These are phyloP conservation scores for Planiliza haematocheilus DNA, from an alignment of 2,113 vertebrate species.

Conservation along the genomic window DNA sequence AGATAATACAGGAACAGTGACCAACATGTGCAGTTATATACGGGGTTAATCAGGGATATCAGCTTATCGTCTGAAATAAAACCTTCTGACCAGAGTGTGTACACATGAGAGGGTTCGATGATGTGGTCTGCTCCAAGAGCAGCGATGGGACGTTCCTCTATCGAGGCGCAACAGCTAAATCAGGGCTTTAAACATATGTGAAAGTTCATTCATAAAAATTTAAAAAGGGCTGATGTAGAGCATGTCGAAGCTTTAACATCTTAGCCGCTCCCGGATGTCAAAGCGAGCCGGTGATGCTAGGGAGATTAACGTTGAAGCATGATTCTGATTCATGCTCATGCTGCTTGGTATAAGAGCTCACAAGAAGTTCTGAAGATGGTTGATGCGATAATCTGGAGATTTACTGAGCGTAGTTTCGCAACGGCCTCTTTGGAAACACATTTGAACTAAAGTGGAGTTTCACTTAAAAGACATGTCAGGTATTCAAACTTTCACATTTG, in stretches of 20 bases:
- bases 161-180: too few relatives aligned
- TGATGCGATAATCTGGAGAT: not conserved
- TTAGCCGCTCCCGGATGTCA: not conserved
- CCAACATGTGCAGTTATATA: too few relatives aligned
- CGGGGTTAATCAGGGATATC: too few relatives aligned
- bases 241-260: not conserved
- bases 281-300: constrained; percentile 1
- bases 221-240: not conserved
- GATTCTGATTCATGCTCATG: not conserved
- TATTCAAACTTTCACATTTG: not conserved
- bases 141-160: too few relatives aligned
- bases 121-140: too few relatives aligned
- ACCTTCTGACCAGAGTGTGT: too few relatives aligned
- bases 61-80: too few relatives aligned
- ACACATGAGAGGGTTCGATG: too few relatives aligned
- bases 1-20: too few relatives aligned
- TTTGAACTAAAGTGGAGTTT: not conserved
- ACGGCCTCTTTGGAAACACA: not conserved
- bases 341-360: not conserved
- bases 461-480: too few relatives aligned
- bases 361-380: not conserved
- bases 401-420: not conserved
- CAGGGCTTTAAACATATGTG: not conserved
- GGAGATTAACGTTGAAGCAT: not conserved
- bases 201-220: constrained; percentile 19